Percentiles rank a stretch among this genome's conserved stretches.
Conservation (phyloP, 2,797 vertebrate species). For the Neopelma chrysocephalum region DNA sequence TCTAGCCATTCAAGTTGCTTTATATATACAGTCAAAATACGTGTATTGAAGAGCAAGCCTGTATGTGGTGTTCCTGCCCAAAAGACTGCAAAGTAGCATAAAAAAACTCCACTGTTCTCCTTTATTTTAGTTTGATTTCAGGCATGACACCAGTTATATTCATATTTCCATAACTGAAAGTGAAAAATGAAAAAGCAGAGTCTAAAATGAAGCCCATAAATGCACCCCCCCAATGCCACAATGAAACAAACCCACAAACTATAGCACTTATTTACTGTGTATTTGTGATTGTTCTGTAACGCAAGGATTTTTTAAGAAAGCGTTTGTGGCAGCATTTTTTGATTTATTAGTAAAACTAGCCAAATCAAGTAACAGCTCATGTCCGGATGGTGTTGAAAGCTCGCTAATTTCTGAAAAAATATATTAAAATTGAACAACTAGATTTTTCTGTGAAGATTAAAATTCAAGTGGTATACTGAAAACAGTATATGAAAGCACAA, state of each 20-base stretch:
- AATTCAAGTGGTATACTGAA: not conserved
- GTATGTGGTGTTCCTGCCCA: not conserved
- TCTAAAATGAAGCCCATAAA: not conserved
- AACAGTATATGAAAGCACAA: not conserved
- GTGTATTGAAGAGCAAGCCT: not conserved
- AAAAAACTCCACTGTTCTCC: not conserved
- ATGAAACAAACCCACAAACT: not conserved
- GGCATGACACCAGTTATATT: not conserved
- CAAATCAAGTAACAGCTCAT: not conserved
- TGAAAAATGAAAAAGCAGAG: not conserved
- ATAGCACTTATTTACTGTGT: not conserved
- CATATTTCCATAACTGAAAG: not conserved
- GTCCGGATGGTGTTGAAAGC: not conserved
- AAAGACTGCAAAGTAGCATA: not conserved
- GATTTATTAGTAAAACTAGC: not conserved
- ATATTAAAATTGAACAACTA: not conserved
- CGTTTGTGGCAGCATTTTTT: not conserved
- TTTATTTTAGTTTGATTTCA: not conserved
- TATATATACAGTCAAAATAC: not conserved
- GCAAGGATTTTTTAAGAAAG: not conserved
- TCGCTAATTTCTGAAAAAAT: not conserved
- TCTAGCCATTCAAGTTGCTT: not conserved
- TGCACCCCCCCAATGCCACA: fast-evolving
- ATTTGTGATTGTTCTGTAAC: not conserved
- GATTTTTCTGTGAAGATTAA: not conserved